phyloP scores from a whole-genome alignment of 2,113 vertebrate species.

The Montifringilla adamsi region DNA sequence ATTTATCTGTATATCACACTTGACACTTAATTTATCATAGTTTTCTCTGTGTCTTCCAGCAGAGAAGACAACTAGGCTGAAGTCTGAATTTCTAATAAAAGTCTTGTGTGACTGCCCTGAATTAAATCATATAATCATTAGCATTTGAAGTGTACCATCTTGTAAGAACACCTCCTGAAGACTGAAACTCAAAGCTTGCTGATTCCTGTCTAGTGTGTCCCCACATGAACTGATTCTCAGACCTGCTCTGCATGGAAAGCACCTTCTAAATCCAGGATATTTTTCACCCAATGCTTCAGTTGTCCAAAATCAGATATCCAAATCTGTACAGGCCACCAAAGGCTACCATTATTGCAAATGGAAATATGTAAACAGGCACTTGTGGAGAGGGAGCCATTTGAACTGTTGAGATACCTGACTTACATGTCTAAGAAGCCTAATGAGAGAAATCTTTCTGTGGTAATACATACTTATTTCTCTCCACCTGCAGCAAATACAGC shows the following conservation, averaged over 20 bases:
- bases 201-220: neutral
- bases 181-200: neutral
- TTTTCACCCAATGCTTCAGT: neutral
- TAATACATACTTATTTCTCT: neutral
- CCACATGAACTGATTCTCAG: neutral
- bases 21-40: conserved; percentile 42
- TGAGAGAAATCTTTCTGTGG: neutral
- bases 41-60: neutral
- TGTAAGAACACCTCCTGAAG: neutral
- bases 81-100: conserved; percentile 5
- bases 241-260: neutral
- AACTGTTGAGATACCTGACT: neutral
- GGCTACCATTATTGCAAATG: neutral
- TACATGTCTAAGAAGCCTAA: neutral
- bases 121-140: conserved; percentile 20
- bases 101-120: neutral
- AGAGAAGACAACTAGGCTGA: neutral
- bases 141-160: neutral
- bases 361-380: neutral
- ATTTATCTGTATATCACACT: conserved; percentile 22
- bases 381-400: neutral
- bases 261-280: neutral
- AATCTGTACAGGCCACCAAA: neutral
- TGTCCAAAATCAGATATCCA: neutral
- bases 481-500: neutral